Evolutionary conservation across 2,888 invertebrate genomes (phyloP).

Genomic region (Nomada flava): DNA sequence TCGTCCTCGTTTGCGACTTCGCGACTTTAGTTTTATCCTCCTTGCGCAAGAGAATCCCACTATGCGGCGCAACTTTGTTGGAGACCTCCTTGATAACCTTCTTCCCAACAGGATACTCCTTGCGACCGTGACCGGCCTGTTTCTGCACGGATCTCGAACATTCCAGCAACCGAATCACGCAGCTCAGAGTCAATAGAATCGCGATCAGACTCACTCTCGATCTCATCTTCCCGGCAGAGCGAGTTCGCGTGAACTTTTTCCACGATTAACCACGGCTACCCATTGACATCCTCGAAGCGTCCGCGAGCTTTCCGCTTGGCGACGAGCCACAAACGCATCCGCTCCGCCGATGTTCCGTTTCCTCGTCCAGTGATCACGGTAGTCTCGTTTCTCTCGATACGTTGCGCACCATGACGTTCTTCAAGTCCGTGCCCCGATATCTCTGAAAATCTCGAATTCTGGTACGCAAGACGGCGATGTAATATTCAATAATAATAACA

Average conservation of each 20-base stretch:
- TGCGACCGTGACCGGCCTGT: slow-evolving; percentile 13
- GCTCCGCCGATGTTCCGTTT: background rate
- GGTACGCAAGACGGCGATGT: too few species aligned
- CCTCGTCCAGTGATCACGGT: background rate
- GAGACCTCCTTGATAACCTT: slow-evolving; percentile 42
- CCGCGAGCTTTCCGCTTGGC: background rate
- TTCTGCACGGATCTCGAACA: slow-evolving; percentile 23
- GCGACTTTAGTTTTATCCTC: slow-evolving; percentile 25
- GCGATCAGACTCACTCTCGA: slow-evolving; percentile 77
- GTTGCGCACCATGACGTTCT: slow-evolving; percentile 21
- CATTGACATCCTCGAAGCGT: slow-evolving; percentile 44
- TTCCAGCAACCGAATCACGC: slow-evolving; percentile 42
- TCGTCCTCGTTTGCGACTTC: slow-evolving; percentile 10
- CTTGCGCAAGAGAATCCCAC: background rate
- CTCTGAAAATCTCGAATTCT: slow-evolving; percentile 22
- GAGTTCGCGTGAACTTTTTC: slow-evolving; percentile 22
- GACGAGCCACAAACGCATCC: slow-evolving; percentile 22
- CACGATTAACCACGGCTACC: slow-evolving; percentile 19
- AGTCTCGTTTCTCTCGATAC: background rate
- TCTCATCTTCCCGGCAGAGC: slow-evolving; percentile 67
- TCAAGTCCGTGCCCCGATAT: background rate
- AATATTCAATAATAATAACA: too few species aligned
- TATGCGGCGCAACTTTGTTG: slow-evolving; percentile 32
- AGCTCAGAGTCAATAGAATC: slow-evolving; percentile 69
- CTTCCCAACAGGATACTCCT: slow-evolving; percentile 22